Conservation (phyloP, 2,797 vertebrate genomes). For the Cirrhinus molitorella region DNA sequence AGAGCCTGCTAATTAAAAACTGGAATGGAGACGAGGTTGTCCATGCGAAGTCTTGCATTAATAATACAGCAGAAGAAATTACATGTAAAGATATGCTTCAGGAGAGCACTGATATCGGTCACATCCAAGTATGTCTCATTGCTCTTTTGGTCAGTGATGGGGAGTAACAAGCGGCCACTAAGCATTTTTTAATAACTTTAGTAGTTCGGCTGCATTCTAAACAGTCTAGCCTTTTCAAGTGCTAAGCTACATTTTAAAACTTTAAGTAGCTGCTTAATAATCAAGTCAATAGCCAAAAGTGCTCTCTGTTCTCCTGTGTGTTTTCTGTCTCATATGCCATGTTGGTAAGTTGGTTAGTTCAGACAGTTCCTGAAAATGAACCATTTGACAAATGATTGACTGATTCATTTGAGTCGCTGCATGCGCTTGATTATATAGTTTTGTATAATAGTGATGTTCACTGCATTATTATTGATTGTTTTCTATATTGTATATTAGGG, state of each 20-base stretch:
- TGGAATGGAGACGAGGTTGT: constrained; percentile 12
- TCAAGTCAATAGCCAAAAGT: not conserved
- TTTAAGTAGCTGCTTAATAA: not conserved
- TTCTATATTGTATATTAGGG: not conserved
- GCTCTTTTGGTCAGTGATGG: constrained; percentile 13
- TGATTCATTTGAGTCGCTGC: not conserved
- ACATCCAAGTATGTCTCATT: constrained; percentile 20
- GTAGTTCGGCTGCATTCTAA: not conserved
- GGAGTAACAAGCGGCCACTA: not conserved
- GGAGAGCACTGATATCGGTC: constrained; percentile 26
- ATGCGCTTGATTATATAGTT: not conserved
- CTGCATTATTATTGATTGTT: not conserved
- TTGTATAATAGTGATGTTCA: not conserved
- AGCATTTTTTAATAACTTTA: not conserved
- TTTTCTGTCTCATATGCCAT: not conserved
- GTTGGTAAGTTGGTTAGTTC: not conserved
- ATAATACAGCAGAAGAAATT: constrained; percentile 45
- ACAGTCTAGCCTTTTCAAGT: not conserved
- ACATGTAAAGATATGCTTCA: constrained; percentile 21
- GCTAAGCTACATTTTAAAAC: not conserved
- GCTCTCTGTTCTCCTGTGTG: not conserved
- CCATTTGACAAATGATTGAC: not conserved
- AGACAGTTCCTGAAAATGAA: not conserved
- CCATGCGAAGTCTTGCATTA: constrained; percentile 49
- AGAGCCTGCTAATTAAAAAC: constrained; percentile 76